Evolutionary conservation across 2,797 vertebrate genomes (phyloP), one percentile per base, ranked within the genome.

Genomic region (Tokudaia muenninki): DNA sequence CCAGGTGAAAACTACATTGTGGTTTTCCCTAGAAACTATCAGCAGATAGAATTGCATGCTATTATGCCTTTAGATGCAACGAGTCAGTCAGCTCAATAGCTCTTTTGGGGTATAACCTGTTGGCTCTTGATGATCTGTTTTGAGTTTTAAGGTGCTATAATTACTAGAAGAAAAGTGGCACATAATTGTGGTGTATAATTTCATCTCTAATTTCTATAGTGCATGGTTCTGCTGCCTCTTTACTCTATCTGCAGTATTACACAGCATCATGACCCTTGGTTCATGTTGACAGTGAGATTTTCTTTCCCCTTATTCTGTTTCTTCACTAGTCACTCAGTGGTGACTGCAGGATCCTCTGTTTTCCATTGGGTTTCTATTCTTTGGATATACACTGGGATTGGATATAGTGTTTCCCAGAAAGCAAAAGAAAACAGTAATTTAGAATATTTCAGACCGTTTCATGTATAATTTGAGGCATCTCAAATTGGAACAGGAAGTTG

Each of bases 391-490:
- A 84, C 10, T 24, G 63, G 88, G 19, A 52, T 63, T 16, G 22
- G 34, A 44, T 70, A 10, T 1, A 0, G 13, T 55, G 9, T 13
- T 57, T 14, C 63, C 57, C 55, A 14, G 57, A 94, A 93, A 84
- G 29, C 44, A 93, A 95, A 72, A 17, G 13, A 44, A 55, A n/a
- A 22, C 12, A 16, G 19, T 44, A 29, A 11, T 93, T 81, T 80
- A 3, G 11, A 34, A 61, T 78, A 93, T 81, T 65, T 21, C 44
- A 75, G 13, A 11, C 19, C 50, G 77, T 79, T 22, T 82, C 1
- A 41, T n/a, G 21, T 37, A 83, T 65, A 94, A 89, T 11, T 72
- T 31, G 88, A 92, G 87, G 78, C n/a, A 67, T 82, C 72, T 47
- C 86, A 81, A 81, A 11, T 82, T 55, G 70, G 26, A 94, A 44